These are phyloP conservation scores for Agapornis canus DNA, from an alignment of 2,797 vertebrate genomes.

Conservation along the genomic window DNA sequence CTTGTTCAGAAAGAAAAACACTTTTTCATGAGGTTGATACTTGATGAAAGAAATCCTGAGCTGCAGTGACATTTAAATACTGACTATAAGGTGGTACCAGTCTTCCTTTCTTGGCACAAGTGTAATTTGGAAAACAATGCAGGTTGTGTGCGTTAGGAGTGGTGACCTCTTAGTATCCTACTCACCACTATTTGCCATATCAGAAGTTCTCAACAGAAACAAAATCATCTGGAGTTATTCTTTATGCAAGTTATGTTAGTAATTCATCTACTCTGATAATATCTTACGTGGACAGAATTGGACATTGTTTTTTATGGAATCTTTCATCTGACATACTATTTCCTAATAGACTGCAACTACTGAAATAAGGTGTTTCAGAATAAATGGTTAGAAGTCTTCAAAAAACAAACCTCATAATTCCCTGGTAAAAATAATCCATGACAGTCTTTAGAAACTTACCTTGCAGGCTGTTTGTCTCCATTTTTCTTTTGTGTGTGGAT, in stretches of 20 bases:
- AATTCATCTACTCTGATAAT: background rate
- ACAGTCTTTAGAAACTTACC: background rate
- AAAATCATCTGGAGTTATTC: background rate
- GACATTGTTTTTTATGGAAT: background rate
- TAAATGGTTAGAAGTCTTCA: background rate
- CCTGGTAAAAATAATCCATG: background rate
- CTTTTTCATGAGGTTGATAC: background rate
- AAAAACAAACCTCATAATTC: background rate
- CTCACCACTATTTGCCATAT: background rate
- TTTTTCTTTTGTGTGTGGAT: background rate
- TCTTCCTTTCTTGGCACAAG: background rate
- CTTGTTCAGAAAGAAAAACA: background rate
- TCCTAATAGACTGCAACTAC: background rate
- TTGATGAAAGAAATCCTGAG: background rate
- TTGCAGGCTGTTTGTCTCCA: background rate
- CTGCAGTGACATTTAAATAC: background rate
- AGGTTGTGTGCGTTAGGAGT: background rate
- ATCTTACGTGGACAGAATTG: accelerated
- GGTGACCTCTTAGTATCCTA: background rate
- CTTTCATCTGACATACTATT: background rate
- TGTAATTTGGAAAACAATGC: background rate
- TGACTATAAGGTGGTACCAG: background rate
- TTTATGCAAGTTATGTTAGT: background rate
- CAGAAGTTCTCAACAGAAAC: background rate
- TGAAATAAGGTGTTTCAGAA: background rate